Conservation (phyloP, 2,888 invertebrate species). For the Cephonodes hylas region DNA sequence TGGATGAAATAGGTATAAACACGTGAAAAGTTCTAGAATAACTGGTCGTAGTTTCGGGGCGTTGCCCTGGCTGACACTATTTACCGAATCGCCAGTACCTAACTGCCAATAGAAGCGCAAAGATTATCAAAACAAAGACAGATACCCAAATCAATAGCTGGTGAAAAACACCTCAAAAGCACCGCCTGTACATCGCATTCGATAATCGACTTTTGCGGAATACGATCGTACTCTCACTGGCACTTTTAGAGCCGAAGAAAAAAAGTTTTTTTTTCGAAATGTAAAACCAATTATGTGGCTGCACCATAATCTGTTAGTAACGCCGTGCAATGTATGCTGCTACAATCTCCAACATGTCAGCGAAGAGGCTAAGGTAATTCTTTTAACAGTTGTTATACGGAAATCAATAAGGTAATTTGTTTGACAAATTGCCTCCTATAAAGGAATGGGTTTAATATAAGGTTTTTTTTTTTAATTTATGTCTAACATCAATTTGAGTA, state of each 20-base stretch:
- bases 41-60: neutral
- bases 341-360: neutral
- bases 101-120: slow-evolving; percentile 11
- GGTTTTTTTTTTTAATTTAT: too few species aligned
- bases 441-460: too few species aligned
- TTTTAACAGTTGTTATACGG: too few species aligned
- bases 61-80: neutral
- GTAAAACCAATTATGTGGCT: neutral
- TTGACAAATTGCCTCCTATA: too few species aligned
- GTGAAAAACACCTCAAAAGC: slow-evolving; percentile 27
- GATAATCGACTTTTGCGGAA: slow-evolving; percentile 6
- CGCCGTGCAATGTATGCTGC: neutral
- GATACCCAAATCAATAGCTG: slow-evolving; percentile 31
- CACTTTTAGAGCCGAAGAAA: neutral
- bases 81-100: neutral
- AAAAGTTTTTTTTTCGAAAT: neutral
- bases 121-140: slow-evolving; percentile 29
- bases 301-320: neutral
- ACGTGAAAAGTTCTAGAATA: neutral
- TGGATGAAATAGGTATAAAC: too few species aligned
- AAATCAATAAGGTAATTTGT: too few species aligned
- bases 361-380: neutral
- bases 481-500: too few species aligned
- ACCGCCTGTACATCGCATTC: slow-evolving; percentile 26
- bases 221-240: neutral